These are phyloP conservation scores for Anadara kagoshimensis DNA, from an alignment of 1,140 invertebrate genomes.

Conservation along the genomic window DNA sequence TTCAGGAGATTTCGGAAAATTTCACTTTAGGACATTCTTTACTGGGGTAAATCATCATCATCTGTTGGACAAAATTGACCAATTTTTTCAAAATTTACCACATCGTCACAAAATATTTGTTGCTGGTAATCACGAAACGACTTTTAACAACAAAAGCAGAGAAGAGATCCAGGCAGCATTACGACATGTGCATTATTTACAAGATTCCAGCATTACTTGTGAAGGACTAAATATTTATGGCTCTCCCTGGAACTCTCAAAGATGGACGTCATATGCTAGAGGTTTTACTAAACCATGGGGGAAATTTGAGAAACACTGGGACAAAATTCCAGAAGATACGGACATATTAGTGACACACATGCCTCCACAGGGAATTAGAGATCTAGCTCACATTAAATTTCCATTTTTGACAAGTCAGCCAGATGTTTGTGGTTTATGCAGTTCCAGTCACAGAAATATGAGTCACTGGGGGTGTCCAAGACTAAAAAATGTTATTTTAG, in stretches of 20 bases:
- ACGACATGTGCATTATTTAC: slow-evolving; percentile 51
- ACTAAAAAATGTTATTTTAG: slow-evolving; percentile 43
- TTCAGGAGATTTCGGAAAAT: slow-evolving; percentile 56
- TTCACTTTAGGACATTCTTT: slow-evolving; percentile 8
- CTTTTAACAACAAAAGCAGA: slow-evolving; percentile 28
- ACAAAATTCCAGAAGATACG: slow-evolving; percentile 49
- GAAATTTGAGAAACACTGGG: slow-evolving; percentile 51
- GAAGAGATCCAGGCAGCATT: slow-evolving; percentile 41
- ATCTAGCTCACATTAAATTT: slow-evolving; percentile 28
- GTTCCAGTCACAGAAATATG: slow-evolving; percentile 32
- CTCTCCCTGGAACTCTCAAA: slow-evolving; percentile 53
- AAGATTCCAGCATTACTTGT: slow-evolving; percentile 44
- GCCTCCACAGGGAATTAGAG: slow-evolving; percentile 55
- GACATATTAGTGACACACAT: slow-evolving; percentile 61
- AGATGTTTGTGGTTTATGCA: slow-evolving; percentile 32
- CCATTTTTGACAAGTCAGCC: background rate
- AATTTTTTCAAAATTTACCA: slow-evolving; percentile 54
- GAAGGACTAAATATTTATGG: slow-evolving; percentile 60
- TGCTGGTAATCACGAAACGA: slow-evolving; percentile 60
- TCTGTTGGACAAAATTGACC: slow-evolving; percentile 34
- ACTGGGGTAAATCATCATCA: slow-evolving; percentile 10
- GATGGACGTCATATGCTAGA: slow-evolving; percentile 41
- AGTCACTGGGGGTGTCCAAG: slow-evolving; percentile 41
- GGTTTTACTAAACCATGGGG: slow-evolving; percentile 40
- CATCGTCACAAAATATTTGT: slow-evolving; percentile 62